A percentile compares a stretch with the other conserved stretches of the same genome.
Conservation (phyloP, 92 coral and sea anemone species). For the Actinernus sp. region DNA sequence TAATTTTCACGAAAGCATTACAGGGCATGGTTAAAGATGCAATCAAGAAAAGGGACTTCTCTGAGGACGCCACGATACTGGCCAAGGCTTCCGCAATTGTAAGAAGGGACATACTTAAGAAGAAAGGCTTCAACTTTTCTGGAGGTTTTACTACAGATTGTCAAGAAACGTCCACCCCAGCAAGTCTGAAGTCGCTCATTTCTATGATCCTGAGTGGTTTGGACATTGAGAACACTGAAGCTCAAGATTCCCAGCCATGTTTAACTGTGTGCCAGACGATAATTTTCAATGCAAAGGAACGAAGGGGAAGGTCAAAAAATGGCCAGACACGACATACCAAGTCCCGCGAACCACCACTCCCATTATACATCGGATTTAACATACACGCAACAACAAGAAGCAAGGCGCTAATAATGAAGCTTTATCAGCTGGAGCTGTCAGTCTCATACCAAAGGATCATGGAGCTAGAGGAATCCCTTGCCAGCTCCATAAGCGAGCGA, state of each 20-base stretch:
- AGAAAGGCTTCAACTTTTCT: constrained; percentile 68
- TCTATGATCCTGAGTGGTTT: constrained; percentile 62
- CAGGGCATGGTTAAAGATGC: constrained; percentile 61
- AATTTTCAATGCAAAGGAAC: constrained; percentile 69
- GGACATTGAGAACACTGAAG: constrained; percentile 70
- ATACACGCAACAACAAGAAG: constrained; percentile 73
- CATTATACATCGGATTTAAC: constrained; percentile 59
- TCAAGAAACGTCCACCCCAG: constrained; percentile 66
- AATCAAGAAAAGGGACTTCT: constrained; percentile 43
- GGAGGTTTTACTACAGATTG: constrained; percentile 59
- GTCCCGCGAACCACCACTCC: constrained; percentile 73
- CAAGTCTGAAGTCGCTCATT: constrained; percentile 62
- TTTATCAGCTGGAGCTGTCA: constrained; percentile 71
- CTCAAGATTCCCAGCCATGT: constrained; percentile 72
- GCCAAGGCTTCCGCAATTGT: constrained; percentile 73
- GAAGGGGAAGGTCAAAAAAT: constrained; percentile 51
- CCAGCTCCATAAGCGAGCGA: constrained; percentile 64
- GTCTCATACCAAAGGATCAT: constrained; percentile 77
- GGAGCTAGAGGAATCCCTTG: constrained; percentile 73
- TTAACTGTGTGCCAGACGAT: constrained; percentile 81
- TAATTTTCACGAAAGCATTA: constrained; percentile 56
- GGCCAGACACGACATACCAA: constrained; percentile 84
- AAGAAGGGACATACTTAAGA: constrained; percentile 62
- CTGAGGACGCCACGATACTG: constrained; percentile 64
- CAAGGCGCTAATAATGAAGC: constrained; percentile 64